Evolutionary conservation across 1,140 invertebrate species (phyloP), one percentile per base, ranked within the genome.

Genomic region (Latrodectus geometricus): DNA sequence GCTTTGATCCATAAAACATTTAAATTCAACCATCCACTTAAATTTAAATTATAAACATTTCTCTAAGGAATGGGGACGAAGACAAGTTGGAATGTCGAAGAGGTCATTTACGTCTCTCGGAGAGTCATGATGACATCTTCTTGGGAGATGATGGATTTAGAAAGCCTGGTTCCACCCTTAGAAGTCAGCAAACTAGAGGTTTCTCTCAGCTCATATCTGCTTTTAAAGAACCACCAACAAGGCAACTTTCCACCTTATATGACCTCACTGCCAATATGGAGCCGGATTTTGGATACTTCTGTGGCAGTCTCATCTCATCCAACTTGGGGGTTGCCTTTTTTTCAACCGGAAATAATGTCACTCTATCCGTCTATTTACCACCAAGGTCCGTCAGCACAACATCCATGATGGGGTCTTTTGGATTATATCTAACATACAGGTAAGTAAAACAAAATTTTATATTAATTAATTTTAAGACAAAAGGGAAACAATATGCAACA

Each of bases 351-450:
- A 88, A 88, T 56, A 88, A 88, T 52, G 88, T 88, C 52, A 88
- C 87, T 0, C 17, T 88, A 12, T 56, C 72, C 14, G 84, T 88
- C 20, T 81, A 82, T 49, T 50, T 88, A n/a, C 88, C 88, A 8
- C 88, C 81, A 9, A 88, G 87, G 23, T 81, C 88, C 4, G 76
- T 88, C 0, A 73, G 78, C 20, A 52, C 85, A 7, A 70, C 83
- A 12, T 77, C 83, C 0, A 74, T 83, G 72, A 52, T 68, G 20
- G 69, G 87, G 9, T 86, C 87, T 14, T 88, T 88, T 79, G 87
- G 85, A 52, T 35, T 88, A 68, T 88, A 88, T 86, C 54, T 88
- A 20, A 88, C 88, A 17, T 88, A 88, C 73, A 88, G 84, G 83
- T 86, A 76, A 52, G 0, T 52, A 2, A 54, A 65, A 21, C 56